Conservation (phyloP, 53 echinoderm and acorn worm species). For the Temnopleurus reevesii region DNA sequence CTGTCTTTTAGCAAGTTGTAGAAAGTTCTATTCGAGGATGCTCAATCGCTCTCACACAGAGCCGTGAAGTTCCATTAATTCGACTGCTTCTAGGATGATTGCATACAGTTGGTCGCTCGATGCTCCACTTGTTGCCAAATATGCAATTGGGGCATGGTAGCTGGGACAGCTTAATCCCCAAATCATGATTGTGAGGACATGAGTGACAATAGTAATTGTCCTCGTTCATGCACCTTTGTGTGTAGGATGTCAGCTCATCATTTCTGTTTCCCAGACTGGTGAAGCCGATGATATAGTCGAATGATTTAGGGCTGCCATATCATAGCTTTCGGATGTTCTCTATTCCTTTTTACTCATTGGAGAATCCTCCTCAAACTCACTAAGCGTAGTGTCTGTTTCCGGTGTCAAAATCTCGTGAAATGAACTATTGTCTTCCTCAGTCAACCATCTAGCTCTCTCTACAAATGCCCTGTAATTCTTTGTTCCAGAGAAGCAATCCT, state of each 20-base stretch:
- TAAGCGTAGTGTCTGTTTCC: too few species aligned
- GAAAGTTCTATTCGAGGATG: constrained; percentile 21
- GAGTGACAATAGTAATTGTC: constrained; percentile 2
- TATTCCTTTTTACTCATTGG: neutral
- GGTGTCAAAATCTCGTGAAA: too few species aligned
- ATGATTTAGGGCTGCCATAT: constrained; percentile 37
- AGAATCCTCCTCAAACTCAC: neutral
- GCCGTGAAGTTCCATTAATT: constrained; percentile 20
- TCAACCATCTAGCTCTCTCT: too few species aligned
- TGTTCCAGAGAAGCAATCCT: too few species aligned
- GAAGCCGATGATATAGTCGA: constrained; percentile 14
- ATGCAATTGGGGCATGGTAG: constrained; percentile 22
- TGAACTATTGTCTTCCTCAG: too few species aligned
- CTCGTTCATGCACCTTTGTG: neutral
- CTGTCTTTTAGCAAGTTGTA: neutral
- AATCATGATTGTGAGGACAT: constrained; percentile 47
- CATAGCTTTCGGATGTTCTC: neutral
- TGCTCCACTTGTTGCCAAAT: constrained; percentile 35
- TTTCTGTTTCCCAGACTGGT: neutral
- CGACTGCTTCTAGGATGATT: constrained; percentile 18
- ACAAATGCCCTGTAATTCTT: too few species aligned
- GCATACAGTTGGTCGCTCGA: constrained; percentile 51
- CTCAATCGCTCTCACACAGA: constrained; percentile 53
- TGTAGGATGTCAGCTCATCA: neutral
- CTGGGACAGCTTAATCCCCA: constrained; percentile 16